Conservation (phyloP, 92 coral and sea anemone genomes). For the Bergia sp. region DNA sequence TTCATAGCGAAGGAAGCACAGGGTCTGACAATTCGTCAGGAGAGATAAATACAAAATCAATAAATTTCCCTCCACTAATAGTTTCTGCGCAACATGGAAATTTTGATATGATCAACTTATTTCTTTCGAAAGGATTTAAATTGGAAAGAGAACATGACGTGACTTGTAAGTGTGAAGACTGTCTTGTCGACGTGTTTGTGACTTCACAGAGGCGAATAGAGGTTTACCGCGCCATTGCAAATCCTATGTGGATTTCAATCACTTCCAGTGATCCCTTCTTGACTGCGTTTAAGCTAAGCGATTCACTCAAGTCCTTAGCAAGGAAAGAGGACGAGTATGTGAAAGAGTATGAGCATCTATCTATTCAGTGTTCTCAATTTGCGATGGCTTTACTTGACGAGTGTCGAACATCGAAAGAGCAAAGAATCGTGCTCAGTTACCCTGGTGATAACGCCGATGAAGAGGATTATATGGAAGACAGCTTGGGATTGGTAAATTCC, state of each 20-base stretch:
- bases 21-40: conserved; percentile 39
- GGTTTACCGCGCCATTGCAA: conserved; percentile 83
- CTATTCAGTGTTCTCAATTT: conserved; percentile 80
- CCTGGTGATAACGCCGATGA: conserved; percentile 81
- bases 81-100: conserved; percentile 93
- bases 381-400: conserved; percentile 89
- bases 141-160: conserved; percentile 88
- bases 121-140: conserved; percentile 81
- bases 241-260: conserved; percentile 89
- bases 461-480: conserved; percentile 64
- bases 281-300: conserved; percentile 83
- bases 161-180: conserved; percentile 83
- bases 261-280: conserved; percentile 85
- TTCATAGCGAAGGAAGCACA: conserved; percentile 57
- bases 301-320: conserved; percentile 74
- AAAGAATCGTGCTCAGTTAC: conserved; percentile 76
- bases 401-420: conserved; percentile 91
- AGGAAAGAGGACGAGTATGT: conserved; percentile 94
- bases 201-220: conserved; percentile 91
- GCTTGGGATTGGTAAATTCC: conserved; percentile 80
- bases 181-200: conserved; percentile 74
- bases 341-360: conserved; percentile 80
- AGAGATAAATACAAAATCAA: conserved; percentile 42
- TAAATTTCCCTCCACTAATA: conserved; percentile 86
- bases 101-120: conserved; percentile 79